Evolutionary conservation across 37 sponge, comb jelly and placozoan species (phyloP).

Genomic region (Eunapius fragilis): DNA sequence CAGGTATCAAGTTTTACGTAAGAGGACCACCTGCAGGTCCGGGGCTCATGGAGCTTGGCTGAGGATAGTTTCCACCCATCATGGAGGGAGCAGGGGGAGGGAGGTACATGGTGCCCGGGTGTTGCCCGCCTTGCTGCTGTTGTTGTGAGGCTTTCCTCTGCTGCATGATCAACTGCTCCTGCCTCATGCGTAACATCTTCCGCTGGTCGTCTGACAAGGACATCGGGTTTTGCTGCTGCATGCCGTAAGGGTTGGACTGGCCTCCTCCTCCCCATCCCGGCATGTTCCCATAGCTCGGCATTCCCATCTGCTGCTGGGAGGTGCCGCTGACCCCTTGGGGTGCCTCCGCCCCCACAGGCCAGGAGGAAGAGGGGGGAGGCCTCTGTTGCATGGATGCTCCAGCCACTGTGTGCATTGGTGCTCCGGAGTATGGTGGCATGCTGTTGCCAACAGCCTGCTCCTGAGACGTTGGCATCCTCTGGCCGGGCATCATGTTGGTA

Average conservation of each 20-base stretch:
- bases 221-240: conserved; percentile 9
- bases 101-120: neutral
- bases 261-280: neutral
- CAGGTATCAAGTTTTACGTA: neutral
- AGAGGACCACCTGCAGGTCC: neutral
- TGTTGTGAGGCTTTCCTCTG: conserved; percentile 43
- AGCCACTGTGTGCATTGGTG: neutral
- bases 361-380: neutral
- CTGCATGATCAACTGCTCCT: conserved; percentile 53
- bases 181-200: conserved; percentile 54
- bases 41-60: neutral
- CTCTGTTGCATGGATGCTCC: conserved; percentile 1
- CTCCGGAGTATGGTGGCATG: conserved; percentile 2
- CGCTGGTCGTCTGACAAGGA: conserved; percentile 9
- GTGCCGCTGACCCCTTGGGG: neutral
- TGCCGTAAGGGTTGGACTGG: neutral
- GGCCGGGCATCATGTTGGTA: conserved; percentile 39
- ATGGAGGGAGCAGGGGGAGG: neutral
- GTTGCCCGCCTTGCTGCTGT: conserved; percentile 29
- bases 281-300: neutral
- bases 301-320: neutral
- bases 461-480: neutral
- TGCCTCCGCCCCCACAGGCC: neutral
- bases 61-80: neutral
- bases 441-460: neutral